Base-by-base conservation (phyloP, 2,797 vertebrate species). In the Catamblyrhynchus diadema region DNA sequence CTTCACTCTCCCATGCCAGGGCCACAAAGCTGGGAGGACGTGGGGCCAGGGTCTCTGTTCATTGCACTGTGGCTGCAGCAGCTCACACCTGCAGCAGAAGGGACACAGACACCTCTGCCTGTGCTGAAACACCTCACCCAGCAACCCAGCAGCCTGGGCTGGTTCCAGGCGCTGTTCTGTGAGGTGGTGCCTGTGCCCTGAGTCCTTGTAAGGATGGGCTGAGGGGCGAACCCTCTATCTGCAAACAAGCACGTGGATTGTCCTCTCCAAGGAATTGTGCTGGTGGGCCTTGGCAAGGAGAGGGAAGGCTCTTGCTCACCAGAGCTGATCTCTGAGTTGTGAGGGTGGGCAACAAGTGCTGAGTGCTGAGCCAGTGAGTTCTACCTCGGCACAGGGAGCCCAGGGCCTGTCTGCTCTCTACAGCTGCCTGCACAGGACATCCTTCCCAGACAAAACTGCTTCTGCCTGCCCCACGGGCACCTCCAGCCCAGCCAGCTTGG, bases 341-440 rank as follows among this genome's bases (percentile, higher is more conserved):
- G 51, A 73, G 16, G 16, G 30, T 41, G 13, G 17, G 35, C 13
- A 47, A 17, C 10, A 64, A 54, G 20, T 33, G 59, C 59, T 56
- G 42, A 47, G 28, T 39, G 13, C 39, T 41, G 39, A 41, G 39
- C 39, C 39, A 41, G 39, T 41, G 39, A 48, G 60, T 32, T 57
- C 35, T 27, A 32, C 44, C 60, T 66, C 18, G 12, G 32, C 42
- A 50, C 14, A 9, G 32, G 18, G 32, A 35, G 6, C 27, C 18
- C 61, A 50, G 53, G 25, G 37, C 23, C 45, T 6, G 1, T 28
- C 19, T 23, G 16, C 61, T 7, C 27, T 50, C 23, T 28, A 53
- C 1, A 3, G 37, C 45, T 75, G n/a, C 61, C 61, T 37, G 53
- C 1, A 0, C 25, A 42, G 65, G 6, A 35, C n/a, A n/a, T 59